These are phyloP conservation scores for Alviniconcha strummeri DNA, from an alignment of 2,888 invertebrate species.

Conservation along the genomic window DNA sequence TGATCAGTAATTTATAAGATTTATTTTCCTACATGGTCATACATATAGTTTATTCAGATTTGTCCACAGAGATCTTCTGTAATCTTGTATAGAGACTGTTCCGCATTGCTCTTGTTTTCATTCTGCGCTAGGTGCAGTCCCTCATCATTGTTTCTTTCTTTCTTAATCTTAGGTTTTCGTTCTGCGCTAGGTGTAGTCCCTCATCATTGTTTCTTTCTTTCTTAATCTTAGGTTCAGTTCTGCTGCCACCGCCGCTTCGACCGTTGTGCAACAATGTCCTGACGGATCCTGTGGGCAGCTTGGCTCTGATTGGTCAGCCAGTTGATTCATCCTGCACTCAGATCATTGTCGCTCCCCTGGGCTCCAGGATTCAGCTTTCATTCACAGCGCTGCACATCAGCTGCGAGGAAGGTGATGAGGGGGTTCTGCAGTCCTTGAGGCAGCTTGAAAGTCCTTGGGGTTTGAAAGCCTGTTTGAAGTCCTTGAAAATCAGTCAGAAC, in stretches of 20 bases:
- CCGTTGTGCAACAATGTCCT: slow-evolving; percentile 16
- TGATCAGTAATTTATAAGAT: no score
- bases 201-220: background rate
- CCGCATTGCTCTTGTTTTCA: no score
- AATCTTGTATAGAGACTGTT: no score
- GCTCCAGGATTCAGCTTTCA: slow-evolving; percentile 9
- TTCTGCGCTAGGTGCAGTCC: no score
- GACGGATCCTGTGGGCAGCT: slow-evolving; percentile 10
- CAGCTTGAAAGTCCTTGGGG: no score
- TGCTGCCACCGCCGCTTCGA: background rate
- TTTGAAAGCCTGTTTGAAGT: no score
- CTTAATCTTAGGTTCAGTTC: background rate
- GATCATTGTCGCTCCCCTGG: slow-evolving; percentile 26
- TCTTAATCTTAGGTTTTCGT: no score
- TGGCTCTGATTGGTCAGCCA: slow-evolving; percentile 32
- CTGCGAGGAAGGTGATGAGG: slow-evolving; percentile 17
- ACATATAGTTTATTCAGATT: no score
- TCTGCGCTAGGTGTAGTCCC: no score
- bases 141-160: background rate
- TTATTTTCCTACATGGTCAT: no score
- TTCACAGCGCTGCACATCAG: slow-evolving; percentile 22
- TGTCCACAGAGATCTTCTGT: no score
- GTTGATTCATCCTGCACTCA: slow-evolving; percentile 10
- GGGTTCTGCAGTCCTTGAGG: background rate
- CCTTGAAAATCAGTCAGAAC: no score